A percentile compares a stretch with the other conserved stretches of the same genome.
Conservation (phyloP, 2,888 invertebrate species). For the Chelonus formosanus region DNA sequence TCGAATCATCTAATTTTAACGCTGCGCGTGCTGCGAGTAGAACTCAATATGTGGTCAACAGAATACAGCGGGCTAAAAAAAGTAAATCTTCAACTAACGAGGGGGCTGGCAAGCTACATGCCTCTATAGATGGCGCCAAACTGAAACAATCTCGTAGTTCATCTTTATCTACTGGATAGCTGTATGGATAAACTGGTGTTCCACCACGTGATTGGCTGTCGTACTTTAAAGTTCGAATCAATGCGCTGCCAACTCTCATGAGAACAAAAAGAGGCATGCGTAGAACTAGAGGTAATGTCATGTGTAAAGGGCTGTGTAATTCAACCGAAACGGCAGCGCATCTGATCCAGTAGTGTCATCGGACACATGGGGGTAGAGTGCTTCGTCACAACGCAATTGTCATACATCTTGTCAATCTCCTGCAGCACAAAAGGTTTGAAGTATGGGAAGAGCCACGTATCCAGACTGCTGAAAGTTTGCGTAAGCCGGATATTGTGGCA, state of each 20-base stretch:
- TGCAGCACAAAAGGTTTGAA: slow-evolving; percentile 39
- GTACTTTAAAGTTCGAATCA: slow-evolving; percentile 50
- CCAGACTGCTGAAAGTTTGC: slow-evolving; percentile 40
- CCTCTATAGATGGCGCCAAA: slow-evolving; percentile 28
- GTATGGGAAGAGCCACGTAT: neutral
- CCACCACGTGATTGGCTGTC: slow-evolving; percentile 53
- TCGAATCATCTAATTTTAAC: neutral
- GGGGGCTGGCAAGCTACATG: slow-evolving; percentile 16
- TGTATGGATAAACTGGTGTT: slow-evolving; percentile 33
- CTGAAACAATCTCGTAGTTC: slow-evolving; percentile 10
- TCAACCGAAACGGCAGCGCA: slow-evolving; percentile 52
- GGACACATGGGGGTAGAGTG: slow-evolving; percentile 55
- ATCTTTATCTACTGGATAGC: slow-evolving; percentile 25
- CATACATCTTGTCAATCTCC: slow-evolving; percentile 17
- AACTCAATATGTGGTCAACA: no score
- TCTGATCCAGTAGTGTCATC: slow-evolving; percentile 49
- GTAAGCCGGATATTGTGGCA: slow-evolving; percentile 54
- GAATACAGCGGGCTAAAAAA: no score
- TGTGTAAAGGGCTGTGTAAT: slow-evolving; percentile 49
- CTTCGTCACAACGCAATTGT: slow-evolving; percentile 49
- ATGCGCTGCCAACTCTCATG: slow-evolving; percentile 50
- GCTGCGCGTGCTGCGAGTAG: neutral
- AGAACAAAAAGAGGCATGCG: slow-evolving; percentile 45
- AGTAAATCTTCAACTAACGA: neutral
- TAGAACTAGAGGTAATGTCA: neutral